phyloP scores from a whole-genome alignment of 2,113 vertebrate genomes.

The Tetrao urogallus region DNA sequence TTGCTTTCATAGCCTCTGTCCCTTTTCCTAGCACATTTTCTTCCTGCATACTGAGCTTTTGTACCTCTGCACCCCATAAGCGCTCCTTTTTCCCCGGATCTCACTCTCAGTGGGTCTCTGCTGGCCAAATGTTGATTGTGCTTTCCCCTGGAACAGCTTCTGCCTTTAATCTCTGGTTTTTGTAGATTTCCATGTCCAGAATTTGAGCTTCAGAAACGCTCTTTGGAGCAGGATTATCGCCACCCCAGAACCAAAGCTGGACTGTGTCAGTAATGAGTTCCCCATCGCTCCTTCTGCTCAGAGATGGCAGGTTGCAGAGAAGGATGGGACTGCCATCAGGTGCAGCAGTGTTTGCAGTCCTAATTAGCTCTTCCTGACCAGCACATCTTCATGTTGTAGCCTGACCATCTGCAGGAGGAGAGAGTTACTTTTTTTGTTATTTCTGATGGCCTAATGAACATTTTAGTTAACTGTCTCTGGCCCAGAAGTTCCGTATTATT shows the following conservation, averaged over 20 bases:
- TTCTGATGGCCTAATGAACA: background rate
- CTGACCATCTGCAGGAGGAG: background rate
- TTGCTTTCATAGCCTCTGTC: background rate
- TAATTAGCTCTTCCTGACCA: background rate
- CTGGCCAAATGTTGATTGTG: background rate
- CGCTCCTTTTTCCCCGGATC: background rate
- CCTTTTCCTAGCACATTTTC: background rate
- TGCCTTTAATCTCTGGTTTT: background rate
- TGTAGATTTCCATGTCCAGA: background rate
- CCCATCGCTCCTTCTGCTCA: background rate
- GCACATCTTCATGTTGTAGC: background rate
- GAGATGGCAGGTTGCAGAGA: background rate
- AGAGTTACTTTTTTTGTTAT: background rate
- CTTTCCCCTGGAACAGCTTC: background rate
- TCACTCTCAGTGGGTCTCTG: background rate
- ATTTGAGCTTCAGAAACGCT: background rate
- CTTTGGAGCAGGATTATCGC: background rate
- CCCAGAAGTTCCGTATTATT: background rate
- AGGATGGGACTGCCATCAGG: background rate
- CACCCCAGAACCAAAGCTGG: background rate
- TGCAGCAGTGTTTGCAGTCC: background rate
- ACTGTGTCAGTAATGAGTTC: background rate
- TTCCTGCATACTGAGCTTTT: background rate
- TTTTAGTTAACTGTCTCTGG: background rate
- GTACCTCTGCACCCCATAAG: background rate